phyloP scores from a whole-genome alignment of 1,140 invertebrate species.

The Nomia melanderi region DNA sequence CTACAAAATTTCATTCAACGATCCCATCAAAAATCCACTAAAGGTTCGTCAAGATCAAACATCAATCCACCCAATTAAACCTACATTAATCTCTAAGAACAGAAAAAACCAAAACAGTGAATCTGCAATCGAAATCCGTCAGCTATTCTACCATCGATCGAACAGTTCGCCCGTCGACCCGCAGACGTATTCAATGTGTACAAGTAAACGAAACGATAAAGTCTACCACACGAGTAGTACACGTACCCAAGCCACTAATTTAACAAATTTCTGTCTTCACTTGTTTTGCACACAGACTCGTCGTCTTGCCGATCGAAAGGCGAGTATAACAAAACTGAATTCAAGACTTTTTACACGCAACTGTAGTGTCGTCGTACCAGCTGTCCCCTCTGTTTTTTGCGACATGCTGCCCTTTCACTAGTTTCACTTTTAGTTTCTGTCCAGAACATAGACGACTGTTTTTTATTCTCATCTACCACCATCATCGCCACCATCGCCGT shows the following conservation, averaged over 20 bases:
- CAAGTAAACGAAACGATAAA: neutral
- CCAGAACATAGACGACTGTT: constrained; percentile 25
- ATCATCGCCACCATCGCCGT: neutral
- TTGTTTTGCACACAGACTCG: constrained; percentile 78
- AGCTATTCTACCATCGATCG: too few species aligned
- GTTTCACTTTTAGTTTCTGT: constrained; percentile 25
- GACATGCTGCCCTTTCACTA: constrained; percentile 27
- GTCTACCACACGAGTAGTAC: constrained; percentile 29
- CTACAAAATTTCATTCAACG: too few species aligned
- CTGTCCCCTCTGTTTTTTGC: constrained; percentile 28
- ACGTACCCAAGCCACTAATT: constrained; percentile 71
- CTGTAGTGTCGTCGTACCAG: constrained; percentile 40
- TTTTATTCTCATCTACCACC: constrained; percentile 13
- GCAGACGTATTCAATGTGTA: neutral
- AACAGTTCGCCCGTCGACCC: neutral
- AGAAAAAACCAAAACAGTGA: too few species aligned
- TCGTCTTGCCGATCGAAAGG: constrained; percentile 77
- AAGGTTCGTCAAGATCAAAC: too few species aligned
- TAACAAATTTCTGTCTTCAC: constrained; percentile 73
- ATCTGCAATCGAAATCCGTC: too few species aligned
- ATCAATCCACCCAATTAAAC: too few species aligned
- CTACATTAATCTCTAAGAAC: too few species aligned
- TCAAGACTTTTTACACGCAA: constrained; percentile 46
- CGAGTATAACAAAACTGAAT: constrained; percentile 74
- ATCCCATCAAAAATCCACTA: too few species aligned